These are phyloP conservation scores for Diabrotica virgifera DNA, from an alignment of 1,140 invertebrate species.

Conservation along the genomic window DNA sequence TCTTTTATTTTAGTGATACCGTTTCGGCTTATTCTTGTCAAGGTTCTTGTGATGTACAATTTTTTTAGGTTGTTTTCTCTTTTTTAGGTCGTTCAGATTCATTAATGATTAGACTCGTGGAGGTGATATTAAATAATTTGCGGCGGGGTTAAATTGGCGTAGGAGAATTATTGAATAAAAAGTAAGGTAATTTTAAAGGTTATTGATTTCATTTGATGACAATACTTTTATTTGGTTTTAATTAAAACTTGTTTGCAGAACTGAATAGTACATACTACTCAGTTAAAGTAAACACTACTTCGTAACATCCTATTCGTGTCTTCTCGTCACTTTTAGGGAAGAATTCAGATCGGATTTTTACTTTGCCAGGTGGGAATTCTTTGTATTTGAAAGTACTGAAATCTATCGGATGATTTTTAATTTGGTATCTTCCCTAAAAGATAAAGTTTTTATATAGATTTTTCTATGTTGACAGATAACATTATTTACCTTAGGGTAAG, in stretches of 20 bases:
- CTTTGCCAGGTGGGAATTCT: slow-evolving; percentile 19
- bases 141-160: no score
- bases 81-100: no score
- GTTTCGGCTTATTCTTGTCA: no score
- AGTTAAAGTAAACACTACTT: slow-evolving; percentile 10
- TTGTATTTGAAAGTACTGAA: slow-evolving; percentile 21
- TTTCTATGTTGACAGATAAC: neutral
- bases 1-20: no score
- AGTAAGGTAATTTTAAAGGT: no score
- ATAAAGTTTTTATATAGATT: neutral
- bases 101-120: no score
- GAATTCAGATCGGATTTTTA: slow-evolving; percentile 11
- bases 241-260: slow-evolving; percentile 1
- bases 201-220: slow-evolving; percentile 1
- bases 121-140: no score
- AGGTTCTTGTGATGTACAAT: no score
- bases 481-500: slow-evolving; percentile 18
- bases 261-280: no score
- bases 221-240: slow-evolving; percentile 10
- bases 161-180: no score
- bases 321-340: slow-evolving; percentile 4
- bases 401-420: slow-evolving; percentile 19
- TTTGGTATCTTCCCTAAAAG: slow-evolving; percentile 20
- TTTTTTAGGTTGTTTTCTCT: no score
- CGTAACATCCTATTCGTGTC: slow-evolving; percentile 17